Percentiles rank a stretch among this genome's conserved stretches.
These are phyloP conservation scores for Cebidichthys violaceus DNA, from an alignment of 2,113 vertebrate species.

Conservation along the genomic window DNA sequence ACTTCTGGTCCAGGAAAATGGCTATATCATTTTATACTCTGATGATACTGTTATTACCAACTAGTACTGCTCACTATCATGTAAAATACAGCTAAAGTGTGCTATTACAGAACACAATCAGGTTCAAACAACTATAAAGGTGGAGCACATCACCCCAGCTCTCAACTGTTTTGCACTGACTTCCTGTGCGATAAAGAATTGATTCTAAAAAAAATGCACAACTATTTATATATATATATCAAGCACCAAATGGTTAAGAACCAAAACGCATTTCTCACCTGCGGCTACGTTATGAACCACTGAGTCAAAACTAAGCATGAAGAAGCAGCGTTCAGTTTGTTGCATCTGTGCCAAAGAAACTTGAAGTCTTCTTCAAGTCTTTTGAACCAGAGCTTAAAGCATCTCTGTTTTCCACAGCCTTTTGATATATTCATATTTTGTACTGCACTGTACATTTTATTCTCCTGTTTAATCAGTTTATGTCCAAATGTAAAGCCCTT, in stretches of 20 bases:
- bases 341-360: background rate
- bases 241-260: background rate
- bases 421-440: background rate
- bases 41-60: too few species aligned
- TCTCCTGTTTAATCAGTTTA: background rate
- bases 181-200: background rate
- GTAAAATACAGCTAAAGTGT: background rate
- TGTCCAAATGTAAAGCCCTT: background rate
- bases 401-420: background rate
- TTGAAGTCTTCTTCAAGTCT: background rate
- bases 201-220: background rate
- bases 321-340: background rate
- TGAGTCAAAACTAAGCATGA: background rate
- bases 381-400: background rate
- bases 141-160: background rate
- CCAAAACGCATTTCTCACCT: background rate
- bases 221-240: background rate
- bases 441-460: background rate
- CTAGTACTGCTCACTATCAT: background rate
- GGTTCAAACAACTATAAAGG: background rate
- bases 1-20: background rate
- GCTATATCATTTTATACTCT: background rate
- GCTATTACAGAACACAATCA: background rate
- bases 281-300: background rate
- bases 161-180: background rate